Evolutionary conservation across 2,113 vertebrate genomes (phyloP).

Genomic region (Dipodomys merriami): DNA sequence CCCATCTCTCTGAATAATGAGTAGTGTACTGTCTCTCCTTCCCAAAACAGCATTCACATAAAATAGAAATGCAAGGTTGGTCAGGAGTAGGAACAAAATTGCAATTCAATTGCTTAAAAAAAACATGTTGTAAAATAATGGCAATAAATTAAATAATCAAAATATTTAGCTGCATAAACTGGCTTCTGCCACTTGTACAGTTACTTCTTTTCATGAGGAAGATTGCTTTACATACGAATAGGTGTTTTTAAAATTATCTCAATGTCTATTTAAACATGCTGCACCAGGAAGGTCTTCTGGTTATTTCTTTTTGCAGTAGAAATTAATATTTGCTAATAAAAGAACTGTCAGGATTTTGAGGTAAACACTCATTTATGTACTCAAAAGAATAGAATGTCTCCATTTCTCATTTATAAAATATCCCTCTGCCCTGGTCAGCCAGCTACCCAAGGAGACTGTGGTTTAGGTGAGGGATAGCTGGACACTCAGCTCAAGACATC

Average conservation of each 20-base stretch:
- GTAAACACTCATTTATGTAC: constrained; percentile 84
- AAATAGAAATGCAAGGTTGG: constrained; percentile 22
- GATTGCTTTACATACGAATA: constrained; percentile 85
- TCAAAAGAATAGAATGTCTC: constrained; percentile 82
- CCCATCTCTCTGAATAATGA: not conserved
- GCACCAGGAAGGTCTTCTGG: constrained; percentile 82
- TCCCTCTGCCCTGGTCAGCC: constrained; percentile 53
- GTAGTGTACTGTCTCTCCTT: constrained; percentile 15
- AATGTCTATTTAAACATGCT: constrained; percentile 85
- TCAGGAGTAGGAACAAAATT: constrained; percentile 68
- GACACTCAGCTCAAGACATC: not conserved
- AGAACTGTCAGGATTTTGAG: constrained; percentile 85
- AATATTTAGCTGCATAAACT: constrained; percentile 82
- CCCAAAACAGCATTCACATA: constrained; percentile 36
- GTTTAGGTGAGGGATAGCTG: not conserved
- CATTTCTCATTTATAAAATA: constrained; percentile 62
- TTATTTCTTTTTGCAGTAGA: constrained; percentile 81
- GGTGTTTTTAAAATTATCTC: constrained; percentile 83
- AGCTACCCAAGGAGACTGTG: not conserved
- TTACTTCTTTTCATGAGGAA: constrained; percentile 81
- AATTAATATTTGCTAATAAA: constrained; percentile 85
- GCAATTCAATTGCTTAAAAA: constrained; percentile 60
- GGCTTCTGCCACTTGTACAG: constrained; percentile 76
- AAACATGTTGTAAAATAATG: constrained; percentile 69
- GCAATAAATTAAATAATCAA: constrained; percentile 82